Evolutionary conservation across 2,113 vertebrate genomes (phyloP).

Genomic region (Myotis lucifugus): DNA sequence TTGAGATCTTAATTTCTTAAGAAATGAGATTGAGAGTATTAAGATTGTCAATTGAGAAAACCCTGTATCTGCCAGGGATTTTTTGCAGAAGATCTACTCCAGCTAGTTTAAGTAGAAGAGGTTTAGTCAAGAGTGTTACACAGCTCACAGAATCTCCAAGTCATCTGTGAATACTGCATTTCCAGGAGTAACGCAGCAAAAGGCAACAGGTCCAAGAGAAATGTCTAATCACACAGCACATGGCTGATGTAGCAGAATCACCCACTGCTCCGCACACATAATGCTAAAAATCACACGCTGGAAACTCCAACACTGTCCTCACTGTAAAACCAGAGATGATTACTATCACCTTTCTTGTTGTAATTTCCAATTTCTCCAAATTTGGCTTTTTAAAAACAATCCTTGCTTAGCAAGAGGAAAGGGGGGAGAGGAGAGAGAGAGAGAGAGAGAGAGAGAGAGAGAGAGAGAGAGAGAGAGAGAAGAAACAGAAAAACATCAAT

Average conservation of each 20-base stretch:
- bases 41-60: not conserved
- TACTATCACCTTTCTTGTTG: not conserved
- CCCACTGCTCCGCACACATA: not conserved
- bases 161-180: not conserved
- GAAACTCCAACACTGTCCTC: not conserved
- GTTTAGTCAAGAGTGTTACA: not conserved
- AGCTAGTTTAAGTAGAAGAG: not conserved
- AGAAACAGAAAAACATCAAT: no score
- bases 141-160: conserved; percentile 24
- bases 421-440: accelerated
- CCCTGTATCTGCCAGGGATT: not conserved
- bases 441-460: no score
- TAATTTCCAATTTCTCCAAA: not conserved
- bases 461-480: no score
- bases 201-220: not conserved
- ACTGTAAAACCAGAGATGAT: not conserved
- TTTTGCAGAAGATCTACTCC: not conserved
- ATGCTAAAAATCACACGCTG: not conserved
- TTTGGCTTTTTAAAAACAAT: not conserved
- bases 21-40: not conserved
- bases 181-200: not conserved
- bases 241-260: not conserved
- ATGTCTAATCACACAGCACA: not conserved
- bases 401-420: no score
- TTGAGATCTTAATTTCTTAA: conserved; percentile 14